Percentiles rank a stretch among this genome's conserved stretches.
Evolutionary conservation across 2,797 vertebrate species (phyloP).

Genomic region (Protosalanx chinensis): DNA sequence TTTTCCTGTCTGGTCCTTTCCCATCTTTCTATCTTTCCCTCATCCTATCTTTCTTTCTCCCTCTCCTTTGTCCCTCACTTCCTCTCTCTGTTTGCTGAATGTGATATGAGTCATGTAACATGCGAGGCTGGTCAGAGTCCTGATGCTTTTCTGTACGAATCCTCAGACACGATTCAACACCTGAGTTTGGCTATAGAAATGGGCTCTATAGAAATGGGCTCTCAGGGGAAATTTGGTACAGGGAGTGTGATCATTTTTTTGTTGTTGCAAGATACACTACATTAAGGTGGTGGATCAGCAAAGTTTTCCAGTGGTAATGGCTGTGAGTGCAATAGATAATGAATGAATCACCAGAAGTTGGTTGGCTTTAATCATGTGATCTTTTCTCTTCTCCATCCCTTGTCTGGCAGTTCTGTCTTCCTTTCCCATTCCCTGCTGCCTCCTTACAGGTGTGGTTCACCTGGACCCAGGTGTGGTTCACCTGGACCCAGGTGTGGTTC

Average conservation of each 20-base stretch:
- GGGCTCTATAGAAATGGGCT: neutral
- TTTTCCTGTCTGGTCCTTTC: neutral
- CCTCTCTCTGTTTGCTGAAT: neutral
- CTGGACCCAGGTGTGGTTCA: neutral
- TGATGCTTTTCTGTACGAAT: neutral
- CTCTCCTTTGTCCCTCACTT: neutral
- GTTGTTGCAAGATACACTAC: too few species aligned
- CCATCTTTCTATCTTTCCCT: neutral
- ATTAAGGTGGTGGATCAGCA: neutral
- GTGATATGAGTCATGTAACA: neutral
- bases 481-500: neutral
- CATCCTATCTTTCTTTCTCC: neutral
- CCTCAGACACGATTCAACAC: neutral
- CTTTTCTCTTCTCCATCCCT: too few species aligned
- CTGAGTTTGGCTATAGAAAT: neutral
- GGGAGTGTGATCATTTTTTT: too few species aligned
- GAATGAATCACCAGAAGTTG: neutral
- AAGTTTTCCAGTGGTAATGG: neutral
- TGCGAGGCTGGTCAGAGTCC: neutral
- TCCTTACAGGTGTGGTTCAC: conserved; percentile 53
- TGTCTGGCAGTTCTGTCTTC: neutral
- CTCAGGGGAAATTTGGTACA: neutral
- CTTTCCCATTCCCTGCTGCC: conserved; percentile 29
- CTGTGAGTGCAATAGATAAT: neutral
- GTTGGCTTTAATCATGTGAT: neutral